phyloP scores from a whole-genome alignment of 2,888 invertebrate species.

The Unio delphinus region DNA sequence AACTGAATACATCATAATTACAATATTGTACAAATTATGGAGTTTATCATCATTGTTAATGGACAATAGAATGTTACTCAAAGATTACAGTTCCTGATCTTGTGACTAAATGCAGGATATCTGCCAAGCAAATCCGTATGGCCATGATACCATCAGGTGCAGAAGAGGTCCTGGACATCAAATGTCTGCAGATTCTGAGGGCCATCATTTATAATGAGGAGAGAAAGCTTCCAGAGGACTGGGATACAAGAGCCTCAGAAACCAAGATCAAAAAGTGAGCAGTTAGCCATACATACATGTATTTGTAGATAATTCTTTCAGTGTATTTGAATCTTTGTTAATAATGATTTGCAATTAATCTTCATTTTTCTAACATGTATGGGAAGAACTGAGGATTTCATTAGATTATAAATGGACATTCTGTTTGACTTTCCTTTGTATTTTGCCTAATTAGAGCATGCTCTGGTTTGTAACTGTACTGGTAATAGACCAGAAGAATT shows the following conservation, averaged over 20 bases:
- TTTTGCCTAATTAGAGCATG: no score
- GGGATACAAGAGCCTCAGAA: constrained; percentile 57
- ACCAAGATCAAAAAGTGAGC: constrained; percentile 59
- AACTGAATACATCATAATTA: no score
- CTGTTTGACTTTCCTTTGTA: no score
- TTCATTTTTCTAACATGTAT: no score
- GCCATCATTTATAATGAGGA: constrained; percentile 70
- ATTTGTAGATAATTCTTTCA: background rate
- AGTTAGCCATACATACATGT: background rate
- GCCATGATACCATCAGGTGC: constrained; percentile 27
- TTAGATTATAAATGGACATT: no score
- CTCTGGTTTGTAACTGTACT: no score
- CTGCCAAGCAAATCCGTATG: constrained; percentile 47
- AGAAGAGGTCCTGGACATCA: constrained; percentile 65
- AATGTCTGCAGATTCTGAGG: constrained; percentile 68
- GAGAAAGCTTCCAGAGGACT: constrained; percentile 66
- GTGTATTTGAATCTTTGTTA: background rate
- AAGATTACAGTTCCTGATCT: no score
- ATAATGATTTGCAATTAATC: background rate
- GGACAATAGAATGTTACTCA: no score
- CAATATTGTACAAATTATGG: no score
- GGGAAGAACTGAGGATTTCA: no score
- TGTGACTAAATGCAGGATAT: constrained; percentile 44
- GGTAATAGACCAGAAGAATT: no score
- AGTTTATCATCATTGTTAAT: no score